Evolutionary conservation across 2,113 vertebrate genomes (phyloP), one percentile per base, ranked within the genome.

Genomic region (Cranoglanis bouderius): DNA sequence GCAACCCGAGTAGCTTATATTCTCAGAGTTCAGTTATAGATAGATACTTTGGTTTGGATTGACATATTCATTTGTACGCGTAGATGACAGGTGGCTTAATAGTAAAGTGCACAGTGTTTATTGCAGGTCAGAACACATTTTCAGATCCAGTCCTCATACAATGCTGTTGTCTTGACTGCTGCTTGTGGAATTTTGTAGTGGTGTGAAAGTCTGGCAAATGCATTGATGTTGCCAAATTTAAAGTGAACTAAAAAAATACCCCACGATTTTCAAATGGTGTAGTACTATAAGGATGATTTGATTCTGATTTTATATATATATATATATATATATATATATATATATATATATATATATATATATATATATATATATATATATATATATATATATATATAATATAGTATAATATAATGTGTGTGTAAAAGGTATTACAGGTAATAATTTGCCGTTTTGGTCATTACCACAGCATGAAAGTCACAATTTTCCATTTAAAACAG

Each of bases 1-100:
- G 53, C 80, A 82, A 57, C 81, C 38, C 10, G 55, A 86, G 8
- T 74, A 86, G 85, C 70, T 59, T n/a, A 59, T 61, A 16, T 77
- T 61, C 38, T 26, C 24, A 77, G 72, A 49, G 51, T 29, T 86
- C 26, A 65, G 40, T 49, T 85, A 16, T 75, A 46, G 19, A 55
- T 40, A 57, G 81, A 61, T 59, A 26, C 81, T 82, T 82, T 59
- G 51, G 24, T 86, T 29, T 46, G 53, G 32, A 59, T 57, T 21
- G 24, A 77, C 72, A n/a, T 53, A 61, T 43, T 77, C 19, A 38
- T 82, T 82, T 59, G 32, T 38, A 59, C 38, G 51, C 49, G 13
- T 57, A 59, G 32, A 86, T 57, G 70, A 43, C 49, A 29, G 51
- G 67, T 43, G 35, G 70, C 18, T 59, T 86, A 59, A 77, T 43